Evolutionary conservation across 2,113 vertebrate species (phyloP).

Genomic region (Zootoca vivipara): DNA sequence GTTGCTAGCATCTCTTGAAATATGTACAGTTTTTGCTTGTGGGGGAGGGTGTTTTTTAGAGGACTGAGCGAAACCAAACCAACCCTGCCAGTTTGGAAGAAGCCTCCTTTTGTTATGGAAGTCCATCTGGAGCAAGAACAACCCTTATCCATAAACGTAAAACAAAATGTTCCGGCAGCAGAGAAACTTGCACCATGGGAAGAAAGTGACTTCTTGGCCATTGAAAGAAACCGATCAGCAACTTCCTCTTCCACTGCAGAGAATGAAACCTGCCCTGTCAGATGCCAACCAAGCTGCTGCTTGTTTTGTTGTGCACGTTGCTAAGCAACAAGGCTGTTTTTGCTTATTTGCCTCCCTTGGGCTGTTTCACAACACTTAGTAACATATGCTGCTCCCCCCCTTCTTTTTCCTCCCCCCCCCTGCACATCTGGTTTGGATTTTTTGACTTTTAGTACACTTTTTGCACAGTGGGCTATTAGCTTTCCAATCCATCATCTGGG

Average conservation of each 20-base stretch:
- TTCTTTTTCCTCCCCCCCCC: conserved; percentile 43
- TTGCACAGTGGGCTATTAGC: conserved; percentile 70
- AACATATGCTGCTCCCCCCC: conserved; percentile 70
- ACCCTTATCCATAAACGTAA: not conserved
- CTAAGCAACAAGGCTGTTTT: conserved; percentile 81
- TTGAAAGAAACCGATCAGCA: conserved; percentile 48
- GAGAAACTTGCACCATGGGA: conserved; percentile 33
- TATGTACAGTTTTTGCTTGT: not conserved
- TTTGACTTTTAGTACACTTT: conserved; percentile 74
- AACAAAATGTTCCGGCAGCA: conserved; percentile 39
- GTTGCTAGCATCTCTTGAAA: not conserved
- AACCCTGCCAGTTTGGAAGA: not conserved
- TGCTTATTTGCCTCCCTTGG: conserved; percentile 85
- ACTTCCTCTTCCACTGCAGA: conserved; percentile 66
- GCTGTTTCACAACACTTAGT: conserved; percentile 82
- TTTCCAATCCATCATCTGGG: conserved; percentile 70
- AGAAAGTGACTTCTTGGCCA: conserved; percentile 52
- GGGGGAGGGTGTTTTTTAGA: not conserved
- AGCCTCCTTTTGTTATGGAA: not conserved
- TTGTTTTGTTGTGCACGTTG: conserved; percentile 81
- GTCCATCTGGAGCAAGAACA: not conserved
- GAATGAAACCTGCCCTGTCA: conserved; percentile 66
- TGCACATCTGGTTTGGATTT: conserved; percentile 84
- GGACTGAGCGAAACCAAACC: not conserved
- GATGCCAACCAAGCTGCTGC: conserved; percentile 73